phyloP scores from a whole-genome alignment of 2,888 invertebrate species.

The Embidobia sp. region DNA sequence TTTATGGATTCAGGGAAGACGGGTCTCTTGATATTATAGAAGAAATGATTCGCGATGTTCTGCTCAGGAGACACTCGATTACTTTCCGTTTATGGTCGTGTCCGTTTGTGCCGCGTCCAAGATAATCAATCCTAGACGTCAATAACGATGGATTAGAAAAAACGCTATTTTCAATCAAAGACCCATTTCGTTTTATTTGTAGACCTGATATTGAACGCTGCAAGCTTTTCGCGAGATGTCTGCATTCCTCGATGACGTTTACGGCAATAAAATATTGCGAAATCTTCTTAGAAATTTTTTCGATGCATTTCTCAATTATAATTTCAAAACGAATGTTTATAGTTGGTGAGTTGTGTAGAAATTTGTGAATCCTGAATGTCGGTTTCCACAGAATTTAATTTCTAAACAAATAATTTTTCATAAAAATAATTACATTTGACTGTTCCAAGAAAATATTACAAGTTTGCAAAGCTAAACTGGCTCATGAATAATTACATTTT shows the following conservation, averaged over 20 bases:
- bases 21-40: slow-evolving; percentile 31
- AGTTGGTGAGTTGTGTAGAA: too few species aligned
- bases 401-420: too few species aligned
- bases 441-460: too few species aligned
- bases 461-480: too few species aligned
- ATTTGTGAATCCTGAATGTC: too few species aligned
- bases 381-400: too few species aligned
- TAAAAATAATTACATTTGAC: too few species aligned
- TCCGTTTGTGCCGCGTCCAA: slow-evolving; percentile 50
- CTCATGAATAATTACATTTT: too few species aligned
- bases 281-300: too few species aligned
- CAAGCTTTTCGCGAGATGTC: background rate
- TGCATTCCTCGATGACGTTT: background rate
- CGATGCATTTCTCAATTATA: too few species aligned
- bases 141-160: slow-evolving; percentile 29
- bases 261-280: background rate
- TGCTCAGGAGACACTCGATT: slow-evolving; percentile 42
- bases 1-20: slow-evolving; percentile 54
- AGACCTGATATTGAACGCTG: background rate
- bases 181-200: slow-evolving; percentile 14
- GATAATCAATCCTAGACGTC: slow-evolving; percentile 58
- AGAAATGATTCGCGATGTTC: slow-evolving; percentile 48
- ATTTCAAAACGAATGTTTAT: too few species aligned
- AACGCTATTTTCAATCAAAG: slow-evolving; percentile 20
- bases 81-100: slow-evolving; percentile 54